Evolutionary conservation across 2,888 invertebrate species (phyloP).

Genomic region (Leucoptera coffeella): DNA sequence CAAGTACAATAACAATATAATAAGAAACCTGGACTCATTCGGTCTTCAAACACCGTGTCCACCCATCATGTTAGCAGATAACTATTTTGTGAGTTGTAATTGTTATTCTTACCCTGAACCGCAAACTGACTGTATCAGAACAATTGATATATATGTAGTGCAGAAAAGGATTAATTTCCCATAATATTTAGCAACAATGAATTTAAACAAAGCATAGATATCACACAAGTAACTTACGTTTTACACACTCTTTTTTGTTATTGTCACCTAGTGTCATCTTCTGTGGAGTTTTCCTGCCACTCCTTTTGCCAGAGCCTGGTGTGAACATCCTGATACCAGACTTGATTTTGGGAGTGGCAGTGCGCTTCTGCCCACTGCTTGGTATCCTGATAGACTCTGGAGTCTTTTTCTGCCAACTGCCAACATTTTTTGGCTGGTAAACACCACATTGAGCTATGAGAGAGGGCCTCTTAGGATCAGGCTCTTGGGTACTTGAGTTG

Average conservation of each 20-base stretch:
- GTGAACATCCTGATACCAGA: constrained; percentile 31
- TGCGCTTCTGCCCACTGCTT: constrained; percentile 19
- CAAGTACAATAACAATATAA: no score
- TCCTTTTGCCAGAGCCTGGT: constrained; percentile 21
- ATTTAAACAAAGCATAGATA: constrained; percentile 8
- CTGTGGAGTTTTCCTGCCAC: constrained; percentile 22
- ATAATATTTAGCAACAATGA: constrained; percentile 8
- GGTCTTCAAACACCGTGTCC: no score
- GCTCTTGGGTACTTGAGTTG: no score
- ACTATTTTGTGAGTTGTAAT: neutral
- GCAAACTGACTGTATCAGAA: no score
- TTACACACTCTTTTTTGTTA: constrained; percentile 29
- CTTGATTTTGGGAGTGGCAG: constrained; percentile 30
- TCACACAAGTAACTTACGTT: constrained; percentile 26
- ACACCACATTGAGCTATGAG: no score
- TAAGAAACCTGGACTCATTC: no score
- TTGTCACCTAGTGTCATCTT: constrained; percentile 11
- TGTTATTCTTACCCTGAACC: no score
- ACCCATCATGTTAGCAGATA: neutral
- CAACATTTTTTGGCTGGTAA: no score
- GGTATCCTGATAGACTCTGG: constrained; percentile 17
- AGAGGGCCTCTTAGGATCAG: neutral
- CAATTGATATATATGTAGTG: no score
- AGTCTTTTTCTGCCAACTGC: constrained; percentile 15
- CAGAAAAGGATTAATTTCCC: no score